Conservation (phyloP, 2,797 vertebrate species). For the Myripristis jacobus region DNA sequence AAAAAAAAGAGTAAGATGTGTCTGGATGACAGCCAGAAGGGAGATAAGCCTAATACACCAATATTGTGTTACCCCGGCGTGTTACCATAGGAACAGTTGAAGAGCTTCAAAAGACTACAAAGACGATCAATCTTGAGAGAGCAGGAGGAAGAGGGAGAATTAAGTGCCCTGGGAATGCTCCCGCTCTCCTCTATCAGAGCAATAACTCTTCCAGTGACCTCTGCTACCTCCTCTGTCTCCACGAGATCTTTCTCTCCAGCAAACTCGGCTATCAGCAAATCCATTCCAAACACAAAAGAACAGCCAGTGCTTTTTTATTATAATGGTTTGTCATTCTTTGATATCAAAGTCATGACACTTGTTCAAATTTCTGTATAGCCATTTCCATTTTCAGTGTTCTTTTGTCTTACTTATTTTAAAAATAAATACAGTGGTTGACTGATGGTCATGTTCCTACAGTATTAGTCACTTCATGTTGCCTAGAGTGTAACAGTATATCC, state of each 20-base stretch:
- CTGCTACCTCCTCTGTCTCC: slow-evolving; percentile 71
- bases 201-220: slow-evolving; percentile 84
- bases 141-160: slow-evolving; percentile 83
- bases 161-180: slow-evolving; percentile 86
- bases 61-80: slow-evolving; percentile 85
- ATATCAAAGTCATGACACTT: slow-evolving; percentile 55
- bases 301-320: slow-evolving; percentile 63
- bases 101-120: slow-evolving; percentile 86
- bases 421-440: slow-evolving; percentile 49
- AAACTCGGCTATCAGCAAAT: slow-evolving; percentile 63
- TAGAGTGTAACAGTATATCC: slow-evolving; percentile 29
- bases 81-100: slow-evolving; percentile 87
- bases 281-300: slow-evolving; percentile 65
- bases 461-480: slow-evolving; percentile 59
- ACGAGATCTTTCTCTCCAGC: slow-evolving; percentile 60
- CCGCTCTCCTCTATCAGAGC: slow-evolving; percentile 83
- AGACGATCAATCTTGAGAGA: slow-evolving; percentile 85
- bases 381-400: slow-evolving; percentile 43
- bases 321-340: slow-evolving; percentile 45
- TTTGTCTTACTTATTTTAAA: slow-evolving; percentile 57
- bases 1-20: slow-evolving; percentile 76
- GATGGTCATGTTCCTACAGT: slow-evolving; percentile 49
- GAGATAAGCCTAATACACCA: slow-evolving; percentile 87
- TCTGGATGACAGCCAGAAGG: slow-evolving; percentile 84
- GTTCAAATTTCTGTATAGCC: slow-evolving; percentile 28